A percentile compares a stretch with the other conserved stretches of the same genome.
These are phyloP conservation scores for Meliscaeva auricollis DNA, from an alignment of 2,888 invertebrate genomes.

Conservation along the genomic window DNA sequence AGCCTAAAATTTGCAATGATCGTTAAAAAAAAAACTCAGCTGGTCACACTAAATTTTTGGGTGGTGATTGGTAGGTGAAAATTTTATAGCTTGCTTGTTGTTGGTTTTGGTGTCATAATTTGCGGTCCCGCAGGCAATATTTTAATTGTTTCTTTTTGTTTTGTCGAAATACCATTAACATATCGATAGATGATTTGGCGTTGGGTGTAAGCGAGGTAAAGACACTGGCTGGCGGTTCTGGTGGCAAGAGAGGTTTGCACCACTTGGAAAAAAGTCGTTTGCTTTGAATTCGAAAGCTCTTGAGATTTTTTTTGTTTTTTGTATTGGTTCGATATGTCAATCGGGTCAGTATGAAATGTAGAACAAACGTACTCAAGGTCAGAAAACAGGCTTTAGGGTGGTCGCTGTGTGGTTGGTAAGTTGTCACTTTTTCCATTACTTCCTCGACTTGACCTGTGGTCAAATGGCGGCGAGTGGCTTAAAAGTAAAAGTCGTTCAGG, in stretches of 20 bases:
- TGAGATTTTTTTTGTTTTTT: constrained; percentile 9
- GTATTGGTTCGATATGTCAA: constrained; percentile 60
- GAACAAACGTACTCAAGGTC: constrained; percentile 72
- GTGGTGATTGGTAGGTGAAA: constrained; percentile 45
- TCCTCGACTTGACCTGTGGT: constrained; percentile 76
- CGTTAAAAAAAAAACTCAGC: neutral
- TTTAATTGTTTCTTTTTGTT: constrained; percentile 51
- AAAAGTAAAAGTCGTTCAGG: constrained; percentile 75
- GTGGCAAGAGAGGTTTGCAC: constrained; percentile 12
- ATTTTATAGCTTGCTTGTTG: constrained; percentile 35
- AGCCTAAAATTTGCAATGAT: too few species aligned
- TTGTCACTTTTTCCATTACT: constrained; percentile 61
- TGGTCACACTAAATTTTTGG: constrained; percentile 20
- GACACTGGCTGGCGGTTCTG: neutral
- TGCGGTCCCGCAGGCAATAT: constrained; percentile 48
- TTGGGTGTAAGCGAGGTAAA: neutral
- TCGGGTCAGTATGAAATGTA: constrained; percentile 68
- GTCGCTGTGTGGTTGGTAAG: constrained; percentile 3
- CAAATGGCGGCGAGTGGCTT: constrained; percentile 58
- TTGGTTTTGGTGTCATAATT: constrained; percentile 68
- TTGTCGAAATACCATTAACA: constrained; percentile 48
- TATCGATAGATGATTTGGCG: constrained; percentile 29
- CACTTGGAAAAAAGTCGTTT: constrained; percentile 69
- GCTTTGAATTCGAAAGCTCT: constrained; percentile 48
- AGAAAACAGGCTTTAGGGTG: constrained; percentile 63